These are phyloP conservation scores for Dynastes hyllus DNA, from an alignment of 2,888 invertebrate species.

Conservation along the genomic window DNA sequence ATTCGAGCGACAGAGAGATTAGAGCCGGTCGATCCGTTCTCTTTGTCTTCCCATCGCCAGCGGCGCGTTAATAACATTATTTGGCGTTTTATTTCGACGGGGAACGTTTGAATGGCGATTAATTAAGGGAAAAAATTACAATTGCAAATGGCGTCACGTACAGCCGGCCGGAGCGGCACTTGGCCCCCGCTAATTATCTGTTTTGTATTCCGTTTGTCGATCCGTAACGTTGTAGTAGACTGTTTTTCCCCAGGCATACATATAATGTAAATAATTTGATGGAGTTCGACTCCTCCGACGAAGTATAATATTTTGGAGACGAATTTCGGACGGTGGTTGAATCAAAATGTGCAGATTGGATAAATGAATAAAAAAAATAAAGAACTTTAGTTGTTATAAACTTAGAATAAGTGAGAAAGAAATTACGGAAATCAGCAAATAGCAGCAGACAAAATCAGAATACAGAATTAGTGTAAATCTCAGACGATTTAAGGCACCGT, in stretches of 20 bases:
- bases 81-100: slow-evolving; percentile 41
- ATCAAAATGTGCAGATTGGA: neutral
- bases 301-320: neutral
- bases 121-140: slow-evolving; percentile 48
- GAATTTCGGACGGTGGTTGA: neutral
- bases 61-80: slow-evolving; percentile 44
- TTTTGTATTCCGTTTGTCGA: slow-evolving; percentile 47
- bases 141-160: slow-evolving; percentile 45
- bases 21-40: neutral
- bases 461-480: too few species aligned
- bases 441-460: too few species aligned
- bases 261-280: neutral
- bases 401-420: too few species aligned
- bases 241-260: neutral
- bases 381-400: too few species aligned
- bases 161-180: slow-evolving; percentile 25
- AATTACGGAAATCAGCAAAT: too few species aligned
- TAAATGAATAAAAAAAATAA: too few species aligned
- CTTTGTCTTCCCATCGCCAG: slow-evolving; percentile 8
- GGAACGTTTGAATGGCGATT: slow-evolving; percentile 46
- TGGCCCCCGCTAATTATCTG: slow-evolving; percentile 43
- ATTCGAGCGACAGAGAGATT: neutral
- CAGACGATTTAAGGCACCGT: too few species aligned
- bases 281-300: neutral
- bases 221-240: slow-evolving; percentile 15